A percentile compares a stretch with the other conserved stretches of the same genome.
phyloP scores from a whole-genome alignment of 2,113 vertebrate species.

The Jaculus jaculus region DNA sequence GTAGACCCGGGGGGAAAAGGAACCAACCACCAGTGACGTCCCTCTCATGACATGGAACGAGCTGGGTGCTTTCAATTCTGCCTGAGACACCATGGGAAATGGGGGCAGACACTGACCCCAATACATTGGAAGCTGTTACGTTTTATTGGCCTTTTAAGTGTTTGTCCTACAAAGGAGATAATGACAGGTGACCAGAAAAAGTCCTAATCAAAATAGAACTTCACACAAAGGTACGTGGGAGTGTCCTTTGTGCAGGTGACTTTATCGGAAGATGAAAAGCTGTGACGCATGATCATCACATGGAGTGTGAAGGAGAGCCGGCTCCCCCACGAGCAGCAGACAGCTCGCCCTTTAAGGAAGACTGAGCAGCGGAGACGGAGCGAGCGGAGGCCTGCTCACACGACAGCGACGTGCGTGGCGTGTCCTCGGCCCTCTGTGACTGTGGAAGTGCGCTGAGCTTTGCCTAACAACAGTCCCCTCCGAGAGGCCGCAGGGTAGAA shows the following conservation, averaged over 20 bases:
- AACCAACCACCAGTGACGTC: not conserved
- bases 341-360: not conserved
- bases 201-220: not conserved
- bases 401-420: not conserved
- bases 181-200: not conserved
- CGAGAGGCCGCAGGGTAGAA: not conserved
- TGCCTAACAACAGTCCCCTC: not conserved
- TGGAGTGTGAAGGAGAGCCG: not conserved
- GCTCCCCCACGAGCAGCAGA: not conserved
- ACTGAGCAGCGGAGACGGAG: not conserved
- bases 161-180: not conserved
- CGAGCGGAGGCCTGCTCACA: not conserved
- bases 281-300: not conserved
- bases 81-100: not conserved
- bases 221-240: not conserved
- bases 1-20: not conserved
- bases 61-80: not conserved
- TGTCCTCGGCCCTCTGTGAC: not conserved
- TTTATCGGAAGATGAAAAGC: constrained; percentile 3
- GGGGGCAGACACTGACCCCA: not conserved
- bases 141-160: not conserved
- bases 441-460: not conserved
- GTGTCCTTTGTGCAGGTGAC: not conserved
- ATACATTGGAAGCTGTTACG: not conserved
- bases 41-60: not conserved